These are phyloP conservation scores for Cheirogaleus major DNA, from an alignment of 2,797 vertebrate species.

Conservation along the genomic window DNA sequence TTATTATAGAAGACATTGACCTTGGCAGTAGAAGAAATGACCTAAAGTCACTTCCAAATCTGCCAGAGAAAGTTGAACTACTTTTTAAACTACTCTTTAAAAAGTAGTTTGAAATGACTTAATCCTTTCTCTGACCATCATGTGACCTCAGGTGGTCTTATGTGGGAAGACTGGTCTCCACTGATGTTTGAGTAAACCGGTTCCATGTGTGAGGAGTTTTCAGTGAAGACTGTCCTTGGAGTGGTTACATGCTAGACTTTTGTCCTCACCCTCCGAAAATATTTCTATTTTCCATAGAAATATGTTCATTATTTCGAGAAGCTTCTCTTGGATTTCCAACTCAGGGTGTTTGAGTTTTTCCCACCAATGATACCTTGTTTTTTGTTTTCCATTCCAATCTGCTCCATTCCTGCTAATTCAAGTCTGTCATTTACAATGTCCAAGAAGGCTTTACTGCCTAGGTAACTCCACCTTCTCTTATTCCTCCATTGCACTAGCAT, in stretches of 20 bases:
- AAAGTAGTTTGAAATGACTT: background rate
- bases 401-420: background rate
- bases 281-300: background rate
- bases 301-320: background rate
- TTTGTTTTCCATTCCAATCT: background rate
- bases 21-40: background rate
- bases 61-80: background rate
- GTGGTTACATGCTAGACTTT: background rate
- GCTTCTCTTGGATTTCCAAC: background rate
- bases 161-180: background rate
- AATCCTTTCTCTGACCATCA: background rate
- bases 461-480: background rate
- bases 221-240: background rate
- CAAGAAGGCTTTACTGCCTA: background rate
- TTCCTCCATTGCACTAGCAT: background rate
- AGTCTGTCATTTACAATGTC: background rate
- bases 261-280: background rate
- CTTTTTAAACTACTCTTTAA: background rate
- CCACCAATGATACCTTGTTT: accelerated
- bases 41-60: background rate
- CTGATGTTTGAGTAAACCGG: background rate
- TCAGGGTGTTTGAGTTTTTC: background rate
- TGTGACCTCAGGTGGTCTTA: background rate
- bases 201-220: background rate
- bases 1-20: background rate